Evolutionary conservation across 2,888 invertebrate species (phyloP), one percentile per base, ranked within the genome.

Genomic region (Drosophila borborema): DNA sequence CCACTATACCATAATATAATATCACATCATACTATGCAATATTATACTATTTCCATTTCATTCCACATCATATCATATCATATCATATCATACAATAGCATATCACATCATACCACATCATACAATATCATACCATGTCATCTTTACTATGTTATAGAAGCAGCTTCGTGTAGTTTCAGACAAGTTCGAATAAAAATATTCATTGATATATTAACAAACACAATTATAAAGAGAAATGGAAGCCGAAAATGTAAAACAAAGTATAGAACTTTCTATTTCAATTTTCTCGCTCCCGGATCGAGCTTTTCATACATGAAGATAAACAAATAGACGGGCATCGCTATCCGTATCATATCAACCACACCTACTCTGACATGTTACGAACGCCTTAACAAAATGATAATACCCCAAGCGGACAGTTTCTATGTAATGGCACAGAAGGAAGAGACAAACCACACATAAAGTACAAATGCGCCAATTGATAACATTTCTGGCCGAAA

Each of bases 391-490:
- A 20, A 3, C 18, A 18, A n/a, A 36, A 18, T 28, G n/a, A 28
- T 28, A 23, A 12, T 38, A 36, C 36, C 45, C 59, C 12, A 16
- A 9, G 20, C 45, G 0, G 7, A 0, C 2, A 8, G n/a, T 12
- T 1, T 4, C 5, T 14, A 9, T 3, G 40, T 9, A 41, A 31
- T 7, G 4, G 14, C 4, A 14, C 4, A 3, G 41, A 41, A 43
- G 18, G 8, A n/a, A 20, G 8, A 31, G 31, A 18, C 38, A 36
- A 40, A 43, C 54, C 53, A 66, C 61, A 65, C 58, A 74, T 72
- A 71, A 74, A 73, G 66, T 84, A 74, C 80, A 84, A 84, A 85
- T 82, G 87, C 82, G 73, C 71, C 76, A 82, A 80, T 84, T 87
- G 87, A 87, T 84, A 87, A 76, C 66, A 79, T 74, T 85, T 84